A percentile compares a stretch with the other conserved stretches of the same genome.
These are phyloP conservation scores for Bryconaethiops microstoma DNA, from an alignment of 2,797 vertebrate genomes.

Conservation along the genomic window DNA sequence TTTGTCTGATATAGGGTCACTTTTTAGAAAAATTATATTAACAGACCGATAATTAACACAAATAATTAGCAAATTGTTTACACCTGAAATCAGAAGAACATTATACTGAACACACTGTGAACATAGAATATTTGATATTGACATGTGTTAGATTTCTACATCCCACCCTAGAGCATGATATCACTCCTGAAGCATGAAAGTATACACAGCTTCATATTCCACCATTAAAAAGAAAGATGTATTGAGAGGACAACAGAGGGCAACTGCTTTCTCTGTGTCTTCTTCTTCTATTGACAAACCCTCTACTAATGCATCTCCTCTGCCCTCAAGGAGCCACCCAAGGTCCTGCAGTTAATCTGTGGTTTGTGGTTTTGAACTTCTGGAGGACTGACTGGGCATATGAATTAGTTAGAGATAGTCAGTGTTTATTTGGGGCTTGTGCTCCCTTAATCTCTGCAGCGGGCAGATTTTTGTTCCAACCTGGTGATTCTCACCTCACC, in stretches of 20 bases:
- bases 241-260: slow-evolving; percentile 19
- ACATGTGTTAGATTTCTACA: too few relatives aligned
- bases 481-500: slow-evolving; percentile 11
- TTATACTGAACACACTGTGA: background rate
- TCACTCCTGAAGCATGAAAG: background rate
- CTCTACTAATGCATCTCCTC: slow-evolving; percentile 14
- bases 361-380: slow-evolving; percentile 36
- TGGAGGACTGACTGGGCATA: slow-evolving; percentile 30
- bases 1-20: background rate
- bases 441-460: slow-evolving; percentile 31
- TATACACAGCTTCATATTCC: background rate
- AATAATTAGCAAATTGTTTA: background rate
- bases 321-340: slow-evolving; percentile 20
- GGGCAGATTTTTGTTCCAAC: slow-evolving; percentile 14
- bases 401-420: slow-evolving; percentile 30
- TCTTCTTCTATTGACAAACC: slow-evolving; percentile 14
- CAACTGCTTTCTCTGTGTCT: background rate
- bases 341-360: slow-evolving; percentile 28
- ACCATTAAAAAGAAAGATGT: background rate
- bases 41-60: background rate
- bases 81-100: background rate
- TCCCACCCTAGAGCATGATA: background rate
- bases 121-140: background rate
- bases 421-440: slow-evolving; percentile 11
- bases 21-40: background rate